phyloP scores from a whole-genome alignment of 1,140 invertebrate species.

The Saccostrea echinata region DNA sequence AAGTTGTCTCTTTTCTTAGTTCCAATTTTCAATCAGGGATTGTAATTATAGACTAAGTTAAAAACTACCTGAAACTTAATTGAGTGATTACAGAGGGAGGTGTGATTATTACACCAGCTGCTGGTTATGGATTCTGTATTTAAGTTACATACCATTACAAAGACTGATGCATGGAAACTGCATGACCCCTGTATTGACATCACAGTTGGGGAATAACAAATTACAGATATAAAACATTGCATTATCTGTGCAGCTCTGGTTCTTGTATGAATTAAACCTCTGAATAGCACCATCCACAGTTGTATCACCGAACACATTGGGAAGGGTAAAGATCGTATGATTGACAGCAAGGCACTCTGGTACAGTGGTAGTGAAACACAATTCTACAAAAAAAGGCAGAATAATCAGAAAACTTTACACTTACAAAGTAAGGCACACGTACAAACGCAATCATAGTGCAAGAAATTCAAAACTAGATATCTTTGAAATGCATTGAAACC shows the following conservation, averaged over 20 bases:
- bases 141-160: not conserved
- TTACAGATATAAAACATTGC: constrained; percentile 2
- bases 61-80: too few relatives aligned
- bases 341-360: not conserved
- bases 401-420: too few relatives aligned
- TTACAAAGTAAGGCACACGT: too few relatives aligned
- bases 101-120: too few relatives aligned
- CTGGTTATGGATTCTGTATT: not conserved
- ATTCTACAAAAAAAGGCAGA: not conserved
- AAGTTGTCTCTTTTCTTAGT: too few relatives aligned
- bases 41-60: too few relatives aligned
- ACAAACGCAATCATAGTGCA: too few relatives aligned
- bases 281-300: not conserved
- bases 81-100: too few relatives aligned
- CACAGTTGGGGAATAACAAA: constrained; percentile 7
- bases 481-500: too few relatives aligned
- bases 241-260: constrained; percentile 8
- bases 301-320: not conserved
- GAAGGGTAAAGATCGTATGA: not conserved
- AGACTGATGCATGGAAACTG: not conserved
- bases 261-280: not conserved
- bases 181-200: not conserved
- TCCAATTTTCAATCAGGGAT: too few relatives aligned
- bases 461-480: too few relatives aligned
- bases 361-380: not conserved